Conservation (phyloP, 2,797 vertebrate species). For the Kryptopterus vitreolus region DNA sequence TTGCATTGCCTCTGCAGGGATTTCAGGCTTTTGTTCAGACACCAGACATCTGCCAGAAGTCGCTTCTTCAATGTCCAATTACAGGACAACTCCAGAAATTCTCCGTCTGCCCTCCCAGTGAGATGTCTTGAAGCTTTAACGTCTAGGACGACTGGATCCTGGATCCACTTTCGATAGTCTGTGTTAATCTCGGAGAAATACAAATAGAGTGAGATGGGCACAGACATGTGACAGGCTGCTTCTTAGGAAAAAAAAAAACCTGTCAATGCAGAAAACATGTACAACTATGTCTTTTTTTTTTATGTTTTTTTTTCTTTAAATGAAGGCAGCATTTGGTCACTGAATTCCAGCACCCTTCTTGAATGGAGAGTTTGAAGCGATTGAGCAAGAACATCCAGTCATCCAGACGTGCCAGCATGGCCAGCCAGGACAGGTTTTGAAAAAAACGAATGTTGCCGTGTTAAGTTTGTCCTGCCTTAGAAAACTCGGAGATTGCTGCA, state of each 20-base stretch:
- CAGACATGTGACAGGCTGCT: conserved; percentile 1
- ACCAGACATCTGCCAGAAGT: background rate
- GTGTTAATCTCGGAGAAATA: conserved; percentile 3
- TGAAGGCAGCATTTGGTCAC: conserved; percentile 6
- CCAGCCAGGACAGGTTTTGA: conserved; percentile 7
- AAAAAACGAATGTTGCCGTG: conserved; percentile 2
- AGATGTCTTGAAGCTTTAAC: background rate
- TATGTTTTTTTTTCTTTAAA: too few relatives aligned
- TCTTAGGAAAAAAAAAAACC: background rate
- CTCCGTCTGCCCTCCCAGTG: background rate
- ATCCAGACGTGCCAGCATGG: conserved; percentile 8
- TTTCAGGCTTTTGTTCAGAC: background rate
- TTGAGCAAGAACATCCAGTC: conserved; percentile 18
- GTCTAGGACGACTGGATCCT: background rate
- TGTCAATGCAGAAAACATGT: conserved; percentile 3
- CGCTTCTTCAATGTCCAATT: background rate
- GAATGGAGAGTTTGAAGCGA: background rate
- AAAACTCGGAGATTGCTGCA: conserved; percentile 12
- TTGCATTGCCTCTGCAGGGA: background rate
- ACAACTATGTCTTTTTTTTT: background rate
- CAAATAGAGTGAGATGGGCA: conserved; percentile 3
- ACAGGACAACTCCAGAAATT: background rate
- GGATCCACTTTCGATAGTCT: background rate
- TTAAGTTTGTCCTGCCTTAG: conserved; percentile 5
- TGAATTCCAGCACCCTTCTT: background rate